Evolutionary conservation across 1,140 invertebrate genomes (phyloP).

Genomic region (Drosophila saltans): DNA sequence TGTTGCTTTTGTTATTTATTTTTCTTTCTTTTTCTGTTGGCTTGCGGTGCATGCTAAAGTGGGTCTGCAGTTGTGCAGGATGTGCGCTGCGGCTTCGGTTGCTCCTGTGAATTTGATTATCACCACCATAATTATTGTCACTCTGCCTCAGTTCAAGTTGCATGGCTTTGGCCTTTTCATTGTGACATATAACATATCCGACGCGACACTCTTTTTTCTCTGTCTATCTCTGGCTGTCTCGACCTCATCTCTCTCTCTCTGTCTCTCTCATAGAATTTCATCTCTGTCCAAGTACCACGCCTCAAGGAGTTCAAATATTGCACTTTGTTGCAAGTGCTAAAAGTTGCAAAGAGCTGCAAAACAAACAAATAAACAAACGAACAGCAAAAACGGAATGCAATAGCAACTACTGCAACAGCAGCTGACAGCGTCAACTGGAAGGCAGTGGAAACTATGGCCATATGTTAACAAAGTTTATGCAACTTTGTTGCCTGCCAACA

Average conservation of each 20-base stretch:
- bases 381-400: constrained; percentile 33
- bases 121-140: constrained; percentile 73
- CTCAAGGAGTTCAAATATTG: constrained; percentile 39
- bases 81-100: constrained; percentile 14
- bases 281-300: constrained; percentile 8
- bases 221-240: neutral
- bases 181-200: constrained; percentile 43
- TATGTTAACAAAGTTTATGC: constrained; percentile 75
- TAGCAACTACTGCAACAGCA: constrained; percentile 37
- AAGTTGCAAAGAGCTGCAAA: constrained; percentile 56
- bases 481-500: constrained; percentile 49
- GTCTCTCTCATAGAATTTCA: neutral
- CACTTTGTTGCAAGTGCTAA: constrained; percentile 71
- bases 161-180: constrained; percentile 51
- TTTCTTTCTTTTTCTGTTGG: constrained; percentile 49
- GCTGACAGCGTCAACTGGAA: constrained; percentile 40
- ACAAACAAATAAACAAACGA: constrained; percentile 60
- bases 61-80: constrained; percentile 44
- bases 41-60: constrained; percentile 74
- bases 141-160: constrained; percentile 34
- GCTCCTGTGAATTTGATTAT: constrained; percentile 71
- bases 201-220: neutral
- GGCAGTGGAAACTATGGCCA: constrained; percentile 40
- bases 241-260: neutral
- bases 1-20: constrained; percentile 54